Evolutionary conservation across 2,797 vertebrate genomes (phyloP).

Genomic region (Pangasius larnaudii): DNA sequence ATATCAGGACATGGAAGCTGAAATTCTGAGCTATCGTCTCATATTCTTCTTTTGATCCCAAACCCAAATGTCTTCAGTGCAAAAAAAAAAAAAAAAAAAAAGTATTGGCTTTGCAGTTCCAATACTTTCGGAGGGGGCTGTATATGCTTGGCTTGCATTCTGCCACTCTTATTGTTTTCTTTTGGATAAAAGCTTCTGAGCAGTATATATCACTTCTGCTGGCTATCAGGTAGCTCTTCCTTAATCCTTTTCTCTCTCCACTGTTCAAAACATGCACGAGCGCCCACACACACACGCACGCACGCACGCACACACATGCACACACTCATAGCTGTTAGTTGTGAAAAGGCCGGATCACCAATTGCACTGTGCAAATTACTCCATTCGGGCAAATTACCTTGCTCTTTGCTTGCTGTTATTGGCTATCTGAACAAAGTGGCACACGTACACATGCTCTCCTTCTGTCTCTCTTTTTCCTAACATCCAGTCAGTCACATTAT

Average conservation of each 20-base stretch:
- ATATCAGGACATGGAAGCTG: too few relatives aligned
- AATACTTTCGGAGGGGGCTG: background rate
- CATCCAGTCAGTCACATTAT: slow-evolving; percentile 71
- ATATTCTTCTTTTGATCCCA: too few relatives aligned
- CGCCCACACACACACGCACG: background rate
- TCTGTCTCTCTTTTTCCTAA: slow-evolving; percentile 6
- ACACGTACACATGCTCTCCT: slow-evolving; percentile 32
- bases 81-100: background rate
- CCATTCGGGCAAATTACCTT: slow-evolving; percentile 66
- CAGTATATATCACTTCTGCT: background rate
- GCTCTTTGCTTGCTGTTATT: slow-evolving; percentile 57
- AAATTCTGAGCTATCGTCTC: too few relatives aligned
- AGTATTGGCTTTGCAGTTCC: background rate
- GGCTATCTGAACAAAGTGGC: slow-evolving; percentile 62
- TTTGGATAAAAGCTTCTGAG: background rate
- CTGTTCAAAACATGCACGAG: background rate
- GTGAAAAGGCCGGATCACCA: slow-evolving; percentile 55
- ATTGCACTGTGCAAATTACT: slow-evolving; percentile 68
- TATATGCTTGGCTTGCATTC: background rate
- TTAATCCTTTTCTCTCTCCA: too few relatives aligned
- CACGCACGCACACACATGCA: background rate
- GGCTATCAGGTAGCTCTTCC: background rate
- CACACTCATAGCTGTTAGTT: slow-evolving; percentile 40
- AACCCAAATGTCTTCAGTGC: background rate
- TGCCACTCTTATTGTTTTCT: background rate